A percentile compares a stretch with the other conserved stretches of the same genome.
Evolutionary conservation across 2,113 vertebrate species (phyloP).

Genomic region (Mastomys natalensis): DNA sequence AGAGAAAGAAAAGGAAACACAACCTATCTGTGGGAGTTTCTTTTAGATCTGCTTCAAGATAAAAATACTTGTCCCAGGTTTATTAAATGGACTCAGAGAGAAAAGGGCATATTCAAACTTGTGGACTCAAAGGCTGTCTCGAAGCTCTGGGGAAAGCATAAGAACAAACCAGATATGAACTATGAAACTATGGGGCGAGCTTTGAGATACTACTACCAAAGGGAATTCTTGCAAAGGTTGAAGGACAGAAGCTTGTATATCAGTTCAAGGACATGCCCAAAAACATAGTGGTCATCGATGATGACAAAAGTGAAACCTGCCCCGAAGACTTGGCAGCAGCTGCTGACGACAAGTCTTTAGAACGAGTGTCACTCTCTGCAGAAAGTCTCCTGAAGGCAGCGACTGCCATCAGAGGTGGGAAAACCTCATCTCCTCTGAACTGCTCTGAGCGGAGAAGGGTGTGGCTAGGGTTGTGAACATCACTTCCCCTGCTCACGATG

Average conservation of each 20-base stretch:
- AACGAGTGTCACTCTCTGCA: slow-evolving; percentile 91
- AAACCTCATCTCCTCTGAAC: slow-evolving; percentile 85
- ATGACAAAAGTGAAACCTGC: slow-evolving; percentile 91
- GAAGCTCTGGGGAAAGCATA: slow-evolving; percentile 98
- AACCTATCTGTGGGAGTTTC: slow-evolving; percentile 99
- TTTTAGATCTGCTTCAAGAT: slow-evolving; percentile 98
- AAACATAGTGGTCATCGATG: slow-evolving; percentile 98
- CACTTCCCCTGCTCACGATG: slow-evolving; percentile 84
- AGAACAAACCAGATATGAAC: slow-evolving; percentile 99
- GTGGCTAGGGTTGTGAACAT: slow-evolving; percentile 86
- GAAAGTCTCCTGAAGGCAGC: slow-evolving; percentile 91
- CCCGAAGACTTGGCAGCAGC: slow-evolving; percentile 88
- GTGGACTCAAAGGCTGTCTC: slow-evolving; percentile 99
- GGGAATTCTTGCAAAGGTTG: slow-evolving; percentile 99
- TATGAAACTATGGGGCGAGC: slow-evolving; percentile 99
- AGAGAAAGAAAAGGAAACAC: slow-evolving; percentile 99
- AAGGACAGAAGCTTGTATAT: slow-evolving; percentile 97
- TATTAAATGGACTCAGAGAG: slow-evolving; percentile 99
- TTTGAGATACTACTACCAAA: slow-evolving; percentile 99
- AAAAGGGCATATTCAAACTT: slow-evolving; percentile 99
- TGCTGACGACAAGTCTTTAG: slow-evolving; percentile 89
- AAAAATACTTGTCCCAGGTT: slow-evolving; percentile 98
- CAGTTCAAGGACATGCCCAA: slow-evolving; percentile 99
- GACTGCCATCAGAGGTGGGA: slow-evolving; percentile 86
- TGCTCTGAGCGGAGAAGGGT: slow-evolving; percentile 87